Base-by-base conservation (phyloP, 1,140 invertebrate species). In the Hyphantria cunea region DNA sequence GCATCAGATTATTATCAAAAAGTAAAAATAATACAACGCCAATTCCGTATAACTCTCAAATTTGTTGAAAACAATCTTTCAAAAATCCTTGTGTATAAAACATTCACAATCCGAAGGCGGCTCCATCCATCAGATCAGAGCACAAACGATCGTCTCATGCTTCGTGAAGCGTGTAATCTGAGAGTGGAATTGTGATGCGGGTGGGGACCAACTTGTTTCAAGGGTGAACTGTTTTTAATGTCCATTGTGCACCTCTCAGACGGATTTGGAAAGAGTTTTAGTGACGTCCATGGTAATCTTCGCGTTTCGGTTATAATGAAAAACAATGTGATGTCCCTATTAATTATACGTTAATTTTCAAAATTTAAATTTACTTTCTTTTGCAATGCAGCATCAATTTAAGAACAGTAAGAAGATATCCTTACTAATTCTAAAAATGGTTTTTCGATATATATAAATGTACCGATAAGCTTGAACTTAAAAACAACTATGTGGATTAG, bases 121-220 rank as follows among this genome's bases (percentile, higher is more conserved):
- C n/a, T 10, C 37, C 2, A 45, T 45, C 41, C 31, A 15, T 55
- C 31, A 33, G 25, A 9, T 9, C 10, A 12, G n/a, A 12, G 13
- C 42, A 52, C 33, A 39, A 37, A 33, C 39, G 58, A 44, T 54
- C 25, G 42, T 55, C 33, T 39, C 8, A 15, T 55, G 63, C 70
- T 64, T 48, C 37, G 41, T 34, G 45, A 55, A 72, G 69, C 69
- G 52, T 52, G 45, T 65, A 41, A 72, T 68, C 15, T 52, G 51
- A 48, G 54, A 39, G 64, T 34, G 44, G 37, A 34, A 42, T 17
- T 58, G 54, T 44, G 62, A 49, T 59, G 53, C 44, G 32, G 10
- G 37, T 14, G 53, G 53, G 13, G 45, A 13, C 14, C 9, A 59
- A 49, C 31, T 59, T n/a, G 37, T 41, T 49, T 34, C 9, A 14